phyloP scores from a whole-genome alignment of 2,113 vertebrate genomes.

The Neogobius melanostomus region DNA sequence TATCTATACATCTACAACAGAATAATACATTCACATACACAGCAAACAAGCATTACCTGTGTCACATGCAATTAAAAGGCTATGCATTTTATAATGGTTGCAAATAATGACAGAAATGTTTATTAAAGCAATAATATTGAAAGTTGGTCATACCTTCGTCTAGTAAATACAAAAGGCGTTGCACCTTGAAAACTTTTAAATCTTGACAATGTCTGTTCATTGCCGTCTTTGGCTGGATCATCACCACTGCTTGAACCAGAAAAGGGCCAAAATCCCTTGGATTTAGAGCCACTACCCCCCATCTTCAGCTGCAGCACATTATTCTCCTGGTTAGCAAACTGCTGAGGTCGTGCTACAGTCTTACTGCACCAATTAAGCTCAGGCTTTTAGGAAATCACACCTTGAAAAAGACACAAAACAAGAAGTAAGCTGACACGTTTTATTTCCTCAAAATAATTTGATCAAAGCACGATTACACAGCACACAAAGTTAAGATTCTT shows the following conservation, averaged over 20 bases:
- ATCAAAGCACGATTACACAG: background rate
- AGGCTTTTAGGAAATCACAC: slow-evolving; percentile 15
- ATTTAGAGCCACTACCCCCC: slow-evolving; percentile 91
- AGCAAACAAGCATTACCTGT: too few relatives aligned
- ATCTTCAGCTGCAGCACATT: slow-evolving; percentile 86
- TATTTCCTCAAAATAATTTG: background rate
- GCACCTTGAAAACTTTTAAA: slow-evolving; percentile 77
- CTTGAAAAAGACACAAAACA: slow-evolving; percentile 32
- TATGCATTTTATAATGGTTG: background rate
- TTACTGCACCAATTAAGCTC: slow-evolving; percentile 28
- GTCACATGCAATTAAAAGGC: too few relatives aligned
- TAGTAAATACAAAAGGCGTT: slow-evolving; percentile 90
- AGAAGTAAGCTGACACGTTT: too few relatives aligned
- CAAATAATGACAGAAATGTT: background rate
- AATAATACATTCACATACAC: background rate
- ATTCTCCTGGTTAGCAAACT: slow-evolving; percentile 67
- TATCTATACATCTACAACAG: background rate
- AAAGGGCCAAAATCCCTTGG: slow-evolving; percentile 91
- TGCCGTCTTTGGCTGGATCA: slow-evolving; percentile 76
- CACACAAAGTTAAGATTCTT: too few relatives aligned
- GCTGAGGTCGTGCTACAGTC: slow-evolving; percentile 41
- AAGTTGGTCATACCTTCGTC: slow-evolving; percentile 79
- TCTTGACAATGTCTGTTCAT: slow-evolving; percentile 83
- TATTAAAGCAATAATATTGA: background rate
- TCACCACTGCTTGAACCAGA: slow-evolving; percentile 78